These are phyloP conservation scores for Saccostrea echinata DNA, from an alignment of 1,140 invertebrate species.

Conservation along the genomic window DNA sequence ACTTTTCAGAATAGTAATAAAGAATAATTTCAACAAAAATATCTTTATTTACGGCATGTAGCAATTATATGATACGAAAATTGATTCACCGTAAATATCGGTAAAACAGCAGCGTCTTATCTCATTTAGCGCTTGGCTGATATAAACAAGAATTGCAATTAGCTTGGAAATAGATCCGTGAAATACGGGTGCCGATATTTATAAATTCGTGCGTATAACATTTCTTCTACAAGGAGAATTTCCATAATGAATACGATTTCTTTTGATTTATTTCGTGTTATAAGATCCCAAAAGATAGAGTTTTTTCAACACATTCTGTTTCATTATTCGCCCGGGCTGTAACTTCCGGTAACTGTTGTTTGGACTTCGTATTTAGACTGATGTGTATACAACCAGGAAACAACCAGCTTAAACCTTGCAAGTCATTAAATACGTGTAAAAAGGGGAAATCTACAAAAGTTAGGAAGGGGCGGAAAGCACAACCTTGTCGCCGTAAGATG, in stretches of 20 bases:
- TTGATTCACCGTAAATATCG: slow-evolving; percentile 29
- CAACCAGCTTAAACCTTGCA: slow-evolving; percentile 13
- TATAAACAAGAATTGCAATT: slow-evolving; percentile 30
- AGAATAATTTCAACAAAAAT: slow-evolving; percentile 38
- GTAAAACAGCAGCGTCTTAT: slow-evolving; percentile 18
- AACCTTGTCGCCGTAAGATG: neutral
- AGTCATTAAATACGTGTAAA: slow-evolving; percentile 3
- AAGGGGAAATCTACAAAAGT: neutral
- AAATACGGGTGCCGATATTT: slow-evolving; percentile 21
- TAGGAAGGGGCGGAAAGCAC: neutral
- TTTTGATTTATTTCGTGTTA: slow-evolving; percentile 36
- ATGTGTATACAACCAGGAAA: slow-evolving; percentile 20
- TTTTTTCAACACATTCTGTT: neutral
- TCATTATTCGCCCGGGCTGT: neutral
- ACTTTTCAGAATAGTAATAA: slow-evolving; percentile 33
- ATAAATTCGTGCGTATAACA: slow-evolving; percentile 6
- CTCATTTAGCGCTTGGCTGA: slow-evolving; percentile 34
- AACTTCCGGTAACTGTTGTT: slow-evolving; percentile 8
- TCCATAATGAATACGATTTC: slow-evolving; percentile 39
- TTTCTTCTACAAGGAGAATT: slow-evolving; percentile 29
- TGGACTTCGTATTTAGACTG: slow-evolving; percentile 19
- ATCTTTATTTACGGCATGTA: slow-evolving; percentile 39
- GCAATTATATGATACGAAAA: slow-evolving; percentile 39
- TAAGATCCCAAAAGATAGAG: slow-evolving; percentile 5
- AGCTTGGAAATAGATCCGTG: slow-evolving; percentile 24